Evolutionary conservation across 2,888 invertebrate genomes (phyloP), one percentile per base, ranked within the genome.

Genomic region (Cheilosia variabilis): DNA sequence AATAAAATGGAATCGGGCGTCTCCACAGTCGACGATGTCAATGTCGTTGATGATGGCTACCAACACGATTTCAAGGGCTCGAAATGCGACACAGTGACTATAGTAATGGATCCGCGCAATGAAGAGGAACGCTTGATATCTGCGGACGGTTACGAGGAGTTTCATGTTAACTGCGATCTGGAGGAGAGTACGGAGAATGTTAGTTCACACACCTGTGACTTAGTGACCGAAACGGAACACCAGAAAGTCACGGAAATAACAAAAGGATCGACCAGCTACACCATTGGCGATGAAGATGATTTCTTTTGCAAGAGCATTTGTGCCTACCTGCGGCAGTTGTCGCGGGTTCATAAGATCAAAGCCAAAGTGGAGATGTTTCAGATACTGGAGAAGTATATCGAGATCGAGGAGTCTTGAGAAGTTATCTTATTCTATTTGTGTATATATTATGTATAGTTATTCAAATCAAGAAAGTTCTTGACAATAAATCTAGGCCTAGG

Each of bases 281-380:
- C 10, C 4, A 86, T 60, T 22, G 90, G 90, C 62, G 90, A 88
- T n/a, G 91, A 90, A 87, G 91, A 91, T 47, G 91, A 91, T 31
- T 91, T 89, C 82, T 91, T 91, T 73, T 91, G 91, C 66, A 91
- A 91, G 79, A 90, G 91, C 3, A 90, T 92, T 50, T 90, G 91
- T 0, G 90, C 88, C 7, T 91, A 91, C 83, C 87, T 92, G 71
- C 89, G 90, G 5, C 91, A 91, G 52, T 75, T 92, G 17, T 90
- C 91, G n/a, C 89, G 90, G 1, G 89, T 91, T 4, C 90, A 91
- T 82, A 92, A 92, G 72, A 91, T 92, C 24, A 91, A 91, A 78
- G 92, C 92, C 5, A 91, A 92, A 87, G 91, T 92, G 13, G 92
- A 92, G 87, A 91, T 92, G 89, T 92, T 90, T 87, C 91, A 92